Conservation (phyloP, 2,113 vertebrate genomes). For the Dolichotis patagonum region DNA sequence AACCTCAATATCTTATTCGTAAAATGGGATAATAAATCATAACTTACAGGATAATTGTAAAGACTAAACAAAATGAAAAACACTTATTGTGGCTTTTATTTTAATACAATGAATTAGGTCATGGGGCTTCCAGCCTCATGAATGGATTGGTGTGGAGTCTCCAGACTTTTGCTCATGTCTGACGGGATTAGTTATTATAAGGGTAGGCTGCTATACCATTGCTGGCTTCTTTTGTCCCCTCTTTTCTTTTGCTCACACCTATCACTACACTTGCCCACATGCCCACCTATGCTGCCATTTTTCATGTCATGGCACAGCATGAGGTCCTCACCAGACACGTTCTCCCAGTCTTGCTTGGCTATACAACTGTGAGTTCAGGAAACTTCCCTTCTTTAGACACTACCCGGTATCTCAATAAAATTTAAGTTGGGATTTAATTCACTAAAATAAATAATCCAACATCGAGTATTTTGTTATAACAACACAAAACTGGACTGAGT, state of each 20-base stretch:
- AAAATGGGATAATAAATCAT: background rate
- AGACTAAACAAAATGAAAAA: background rate
- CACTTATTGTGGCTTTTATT: background rate
- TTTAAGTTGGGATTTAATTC: background rate
- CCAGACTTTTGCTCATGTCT: background rate
- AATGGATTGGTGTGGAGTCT: no score
- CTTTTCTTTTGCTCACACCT: no score
- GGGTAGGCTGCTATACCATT: background rate
- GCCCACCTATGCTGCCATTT: background rate
- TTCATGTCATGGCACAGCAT: background rate
- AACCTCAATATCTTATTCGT: background rate
- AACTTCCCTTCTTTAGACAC: background rate
- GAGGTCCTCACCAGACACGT: background rate
- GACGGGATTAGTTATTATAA: no score
- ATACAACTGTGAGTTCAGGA: background rate
- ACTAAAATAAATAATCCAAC: background rate
- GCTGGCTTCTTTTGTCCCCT: no score
- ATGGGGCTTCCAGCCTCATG: background rate
- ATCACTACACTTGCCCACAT: no score
- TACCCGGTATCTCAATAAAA: background rate
- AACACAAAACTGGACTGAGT: background rate
- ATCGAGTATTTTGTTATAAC: background rate
- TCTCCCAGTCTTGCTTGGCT: background rate
- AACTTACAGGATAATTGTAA: background rate
- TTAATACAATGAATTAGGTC: background rate